Conservation (phyloP, 2,113 vertebrate species). For the Damaliscus lunatus region DNA sequence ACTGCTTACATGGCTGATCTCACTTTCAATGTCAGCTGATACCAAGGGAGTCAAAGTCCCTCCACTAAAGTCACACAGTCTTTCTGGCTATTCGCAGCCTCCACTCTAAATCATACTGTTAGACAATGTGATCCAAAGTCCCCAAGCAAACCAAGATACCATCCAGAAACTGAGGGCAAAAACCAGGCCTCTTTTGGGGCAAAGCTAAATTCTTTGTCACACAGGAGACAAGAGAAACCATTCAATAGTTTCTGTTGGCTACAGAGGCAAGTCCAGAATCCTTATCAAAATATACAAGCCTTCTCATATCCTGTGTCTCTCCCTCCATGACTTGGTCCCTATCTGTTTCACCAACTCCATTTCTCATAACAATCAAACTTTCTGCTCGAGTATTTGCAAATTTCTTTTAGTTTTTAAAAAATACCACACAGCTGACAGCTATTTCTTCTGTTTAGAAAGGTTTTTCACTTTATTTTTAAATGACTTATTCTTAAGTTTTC, state of each 20-base stretch:
- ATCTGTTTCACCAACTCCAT: neutral
- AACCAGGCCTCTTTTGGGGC: neutral
- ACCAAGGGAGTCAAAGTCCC: neutral
- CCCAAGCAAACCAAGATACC: neutral
- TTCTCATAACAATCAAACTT: neutral
- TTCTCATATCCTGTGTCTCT: neutral
- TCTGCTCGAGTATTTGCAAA: neutral
- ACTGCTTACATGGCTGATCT: neutral
- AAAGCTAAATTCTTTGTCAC: neutral
- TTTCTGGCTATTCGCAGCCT: neutral
- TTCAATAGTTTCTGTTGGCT: neutral
- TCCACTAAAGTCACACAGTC: neutral
- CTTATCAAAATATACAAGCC: neutral
- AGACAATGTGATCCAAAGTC: neutral
- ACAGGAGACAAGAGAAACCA: neutral
- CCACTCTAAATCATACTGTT: neutral
- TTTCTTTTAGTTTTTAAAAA: neutral
- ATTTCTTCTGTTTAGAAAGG: neutral
- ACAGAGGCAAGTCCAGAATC: neutral
- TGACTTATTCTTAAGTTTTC: neutral
- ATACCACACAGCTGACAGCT: neutral
- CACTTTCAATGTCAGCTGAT: neutral
- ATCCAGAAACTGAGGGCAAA: neutral
- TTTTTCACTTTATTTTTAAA: neutral
- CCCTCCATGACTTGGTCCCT: neutral